These are phyloP conservation scores for Agrypnia vestita DNA, from an alignment of 1,140 invertebrate species.

Conservation along the genomic window DNA sequence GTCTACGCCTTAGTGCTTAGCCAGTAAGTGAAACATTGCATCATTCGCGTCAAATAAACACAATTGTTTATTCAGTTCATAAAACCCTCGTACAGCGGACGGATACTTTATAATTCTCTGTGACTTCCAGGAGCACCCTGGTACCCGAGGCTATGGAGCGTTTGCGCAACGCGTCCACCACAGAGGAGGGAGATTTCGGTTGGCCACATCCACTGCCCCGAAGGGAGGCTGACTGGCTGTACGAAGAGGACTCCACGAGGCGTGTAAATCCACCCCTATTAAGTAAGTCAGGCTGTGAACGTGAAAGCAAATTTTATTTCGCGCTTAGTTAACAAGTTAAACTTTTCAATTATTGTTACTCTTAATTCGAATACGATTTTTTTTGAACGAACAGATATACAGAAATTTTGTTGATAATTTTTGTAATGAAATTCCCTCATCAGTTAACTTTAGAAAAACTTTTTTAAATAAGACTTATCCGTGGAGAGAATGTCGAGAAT, in stretches of 20 bases:
- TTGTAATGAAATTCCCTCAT: too few species aligned
- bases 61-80: too few species aligned
- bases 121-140: conserved; percentile 69
- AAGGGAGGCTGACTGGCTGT: conserved; percentile 75
- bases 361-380: too few species aligned
- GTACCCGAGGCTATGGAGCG: conserved; percentile 73
- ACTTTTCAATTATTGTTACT: too few species aligned
- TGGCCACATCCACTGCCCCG: conserved; percentile 73
- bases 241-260: conserved; percentile 73
- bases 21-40: conserved; percentile 63
- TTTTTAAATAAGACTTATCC: too few species aligned
- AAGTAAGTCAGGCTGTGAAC: conserved; percentile 59
- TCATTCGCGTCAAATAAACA: too few species aligned
- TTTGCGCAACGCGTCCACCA: conserved; percentile 75
- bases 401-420: too few species aligned
- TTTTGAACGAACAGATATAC: too few species aligned
- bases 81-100: neutral
- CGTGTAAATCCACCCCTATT: conserved; percentile 65
- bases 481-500: too few species aligned
- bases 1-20: conserved; percentile 74
- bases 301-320: too few species aligned
- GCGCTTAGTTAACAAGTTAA: too few species aligned
- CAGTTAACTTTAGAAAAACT: too few species aligned
- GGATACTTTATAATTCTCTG: neutral
- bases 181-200: conserved; percentile 78